Evolutionary conservation across 2,888 invertebrate genomes (phyloP).

Genomic region (Volucella inflata): DNA sequence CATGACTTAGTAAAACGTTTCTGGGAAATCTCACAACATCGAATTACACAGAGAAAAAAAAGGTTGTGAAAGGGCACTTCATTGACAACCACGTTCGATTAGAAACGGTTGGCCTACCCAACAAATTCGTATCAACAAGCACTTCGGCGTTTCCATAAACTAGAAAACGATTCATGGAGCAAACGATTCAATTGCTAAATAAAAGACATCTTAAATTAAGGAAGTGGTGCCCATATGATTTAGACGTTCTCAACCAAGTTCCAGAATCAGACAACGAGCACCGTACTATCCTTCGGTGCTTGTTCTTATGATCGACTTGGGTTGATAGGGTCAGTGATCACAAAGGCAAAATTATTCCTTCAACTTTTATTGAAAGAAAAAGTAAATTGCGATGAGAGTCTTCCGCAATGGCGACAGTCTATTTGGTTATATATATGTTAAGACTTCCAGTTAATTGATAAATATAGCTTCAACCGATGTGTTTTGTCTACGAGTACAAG

Average conservation of each 20-base stretch:
- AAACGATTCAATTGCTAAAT: too few species aligned
- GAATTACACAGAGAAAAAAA: constrained; percentile 34
- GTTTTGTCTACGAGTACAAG: too few species aligned
- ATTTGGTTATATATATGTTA: constrained; percentile 34
- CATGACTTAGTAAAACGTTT: constrained; percentile 9
- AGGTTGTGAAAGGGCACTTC: constrained; percentile 56
- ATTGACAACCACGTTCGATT: constrained; percentile 33
- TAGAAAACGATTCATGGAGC: constrained; percentile 37
- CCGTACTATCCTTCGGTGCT: constrained; percentile 53
- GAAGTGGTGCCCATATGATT: not conserved
- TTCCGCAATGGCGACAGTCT: constrained; percentile 48
- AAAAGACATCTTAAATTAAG: too few species aligned
- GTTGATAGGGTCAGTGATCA: constrained; percentile 64
- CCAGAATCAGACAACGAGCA: constrained; percentile 17
- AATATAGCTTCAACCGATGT: too few species aligned
- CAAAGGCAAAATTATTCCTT: constrained; percentile 43
- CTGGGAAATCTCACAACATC: not conserved
- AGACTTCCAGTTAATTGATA: not conserved
- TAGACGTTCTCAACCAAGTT: not conserved
- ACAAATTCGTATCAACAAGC: constrained; percentile 56
- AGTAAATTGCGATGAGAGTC: constrained; percentile 63
- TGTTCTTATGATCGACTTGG: constrained; percentile 55
- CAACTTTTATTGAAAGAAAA: constrained; percentile 53
- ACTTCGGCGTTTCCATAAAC: constrained; percentile 54
- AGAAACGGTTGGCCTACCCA: constrained; percentile 47